phyloP scores from a whole-genome alignment of 2,797 vertebrate genomes.

The Betta splendens region DNA sequence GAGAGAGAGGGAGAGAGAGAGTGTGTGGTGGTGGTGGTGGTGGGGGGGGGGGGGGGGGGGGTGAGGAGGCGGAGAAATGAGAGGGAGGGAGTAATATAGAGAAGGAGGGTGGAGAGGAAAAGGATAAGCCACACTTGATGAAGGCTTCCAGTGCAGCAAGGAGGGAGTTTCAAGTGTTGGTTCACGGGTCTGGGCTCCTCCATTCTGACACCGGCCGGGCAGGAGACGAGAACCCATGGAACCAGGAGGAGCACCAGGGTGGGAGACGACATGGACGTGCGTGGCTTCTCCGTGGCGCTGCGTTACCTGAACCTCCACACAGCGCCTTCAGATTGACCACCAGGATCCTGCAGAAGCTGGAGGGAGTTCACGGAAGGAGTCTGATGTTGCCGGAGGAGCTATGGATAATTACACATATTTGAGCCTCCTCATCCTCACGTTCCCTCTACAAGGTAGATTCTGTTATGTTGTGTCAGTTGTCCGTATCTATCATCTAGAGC shows the following conservation, averaged over 20 bases:
- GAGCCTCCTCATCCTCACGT: slow-evolving; percentile 61
- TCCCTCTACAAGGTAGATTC: slow-evolving; percentile 71
- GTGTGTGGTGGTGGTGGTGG: slow-evolving; percentile 23
- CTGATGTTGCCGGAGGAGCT: slow-evolving; percentile 11
- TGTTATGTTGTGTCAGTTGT: not conserved
- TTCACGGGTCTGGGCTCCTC: slow-evolving; percentile 34
- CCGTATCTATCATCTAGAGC: no score
- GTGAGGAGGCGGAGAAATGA: slow-evolving; percentile 70
- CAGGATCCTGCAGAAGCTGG: slow-evolving; percentile 39
- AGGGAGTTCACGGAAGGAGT: slow-evolving; percentile 25
- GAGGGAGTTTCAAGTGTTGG: slow-evolving; percentile 56
- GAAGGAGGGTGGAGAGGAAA: slow-evolving; percentile 55
- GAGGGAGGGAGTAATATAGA: slow-evolving; percentile 62
- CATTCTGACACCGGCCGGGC: slow-evolving; percentile 11
- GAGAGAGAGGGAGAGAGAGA: slow-evolving; percentile 2
- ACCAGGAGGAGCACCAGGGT: slow-evolving; percentile 14
- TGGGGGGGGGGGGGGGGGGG: slow-evolving; percentile 40
- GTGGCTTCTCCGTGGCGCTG: slow-evolving; percentile 39
- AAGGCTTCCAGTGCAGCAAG: slow-evolving; percentile 58
- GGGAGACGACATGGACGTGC: slow-evolving; percentile 23
- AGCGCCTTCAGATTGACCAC: not conserved
- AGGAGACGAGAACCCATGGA: slow-evolving; percentile 23
- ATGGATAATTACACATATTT: slow-evolving; percentile 71
- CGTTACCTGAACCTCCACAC: slow-evolving; percentile 29
- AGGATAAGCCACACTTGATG: slow-evolving; percentile 65